Base-by-base conservation (phyloP, 2,888 invertebrate genomes). In the Thecophora atra region DNA sequence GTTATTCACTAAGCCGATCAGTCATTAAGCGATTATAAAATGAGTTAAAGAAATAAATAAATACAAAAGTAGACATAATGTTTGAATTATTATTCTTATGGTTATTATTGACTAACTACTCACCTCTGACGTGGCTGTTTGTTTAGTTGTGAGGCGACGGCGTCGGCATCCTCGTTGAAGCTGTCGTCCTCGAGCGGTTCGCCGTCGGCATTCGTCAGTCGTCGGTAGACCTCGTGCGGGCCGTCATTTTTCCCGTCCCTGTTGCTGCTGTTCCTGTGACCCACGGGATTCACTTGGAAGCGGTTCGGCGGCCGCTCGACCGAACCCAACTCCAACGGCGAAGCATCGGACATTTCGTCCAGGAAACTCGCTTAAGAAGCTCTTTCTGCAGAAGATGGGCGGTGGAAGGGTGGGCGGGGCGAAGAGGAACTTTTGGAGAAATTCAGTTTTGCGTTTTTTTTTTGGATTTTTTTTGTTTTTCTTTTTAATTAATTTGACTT, bases 261-360 rank as follows among this genome's bases (percentile, higher is more conserved):
- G 76, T 78, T 73, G 63, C 77, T 80, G 75, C 80, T 81, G 76
- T 81, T 80, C 73, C 83, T 85, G 73, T 85, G 83, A 74, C 83
- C 84, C 7, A 87, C 87, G 26, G 86, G 86, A 79, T 87, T 87
- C 60, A 87, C 87, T 82, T 87, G 87, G 74, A 87, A 87, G 52
- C 87, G 86, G 79, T 84, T 87, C 54, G 84, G 83, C 64, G 86
- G 85, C 60, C 84, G 81, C 77, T 87, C 86, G 73, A 84, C 82
- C 74, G 82, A 82, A 75, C 84, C 83, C 82, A 87, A 77, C 79
- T 87, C 87, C 76, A 83, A 81, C 15, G 85, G 81, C 66, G 82
- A 78, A 77, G 79, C 79, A 71, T 86, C 85, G 65, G 87, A 83
- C 86, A 87, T 87, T 71, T 68, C 77, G 51, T 54, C 62, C 6